A percentile compares a stretch with the other conserved stretches of the same genome.
phyloP scores from a whole-genome alignment of 2,113 vertebrate genomes.

The Bubo scandiacus region DNA sequence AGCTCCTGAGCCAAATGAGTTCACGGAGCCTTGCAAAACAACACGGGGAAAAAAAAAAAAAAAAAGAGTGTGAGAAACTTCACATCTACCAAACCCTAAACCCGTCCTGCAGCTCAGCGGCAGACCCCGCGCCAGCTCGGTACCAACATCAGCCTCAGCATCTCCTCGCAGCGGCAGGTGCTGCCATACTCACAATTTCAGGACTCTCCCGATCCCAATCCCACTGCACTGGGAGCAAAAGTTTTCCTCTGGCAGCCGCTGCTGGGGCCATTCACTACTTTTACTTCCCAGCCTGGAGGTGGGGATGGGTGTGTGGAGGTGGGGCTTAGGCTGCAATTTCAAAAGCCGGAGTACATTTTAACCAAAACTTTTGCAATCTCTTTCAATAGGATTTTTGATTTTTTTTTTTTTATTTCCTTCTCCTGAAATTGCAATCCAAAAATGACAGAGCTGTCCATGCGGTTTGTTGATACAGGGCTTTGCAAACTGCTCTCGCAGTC shows the following conservation, averaged over 20 bases:
- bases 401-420: too few relatives aligned
- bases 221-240: accelerated
- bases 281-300: neutral
- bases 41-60: neutral
- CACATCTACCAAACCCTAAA: accelerated
- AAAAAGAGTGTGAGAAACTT: neutral
- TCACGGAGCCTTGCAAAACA: neutral
- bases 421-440: neutral
- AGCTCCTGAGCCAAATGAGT: neutral
- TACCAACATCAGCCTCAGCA: accelerated
- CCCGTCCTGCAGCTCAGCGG: neutral
- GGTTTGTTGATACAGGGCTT: neutral
- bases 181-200: neutral
- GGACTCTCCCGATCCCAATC: neutral
- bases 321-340: neutral
- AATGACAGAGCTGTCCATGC: accelerated
- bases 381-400: accelerated
- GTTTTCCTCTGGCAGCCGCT: accelerated
- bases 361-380: neutral
- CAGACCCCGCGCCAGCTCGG: neutral
- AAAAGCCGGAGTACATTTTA: accelerated
- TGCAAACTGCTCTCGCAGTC: neutral
- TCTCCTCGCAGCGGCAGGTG: neutral
- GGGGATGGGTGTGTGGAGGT: neutral
- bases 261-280: neutral